These are phyloP conservation scores for Arctia plantaginis DNA, from an alignment of 2,888 invertebrate species.

Conservation along the genomic window DNA sequence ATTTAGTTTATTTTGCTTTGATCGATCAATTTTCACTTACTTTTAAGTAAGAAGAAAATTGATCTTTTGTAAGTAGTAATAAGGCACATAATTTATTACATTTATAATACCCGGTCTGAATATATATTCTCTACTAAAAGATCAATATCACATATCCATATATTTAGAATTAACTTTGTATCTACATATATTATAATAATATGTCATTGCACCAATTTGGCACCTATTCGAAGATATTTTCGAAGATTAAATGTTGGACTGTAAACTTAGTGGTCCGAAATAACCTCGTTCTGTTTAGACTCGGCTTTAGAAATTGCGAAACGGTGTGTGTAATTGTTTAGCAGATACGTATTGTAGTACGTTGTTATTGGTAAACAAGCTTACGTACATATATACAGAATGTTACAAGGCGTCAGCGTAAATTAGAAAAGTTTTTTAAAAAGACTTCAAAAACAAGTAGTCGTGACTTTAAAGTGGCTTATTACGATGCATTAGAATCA, in stretches of 20 bases:
- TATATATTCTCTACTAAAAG: too few species aligned
- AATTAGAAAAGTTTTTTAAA: not conserved
- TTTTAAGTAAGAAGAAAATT: too few species aligned
- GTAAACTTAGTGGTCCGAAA: constrained; percentile 34
- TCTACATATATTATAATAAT: constrained; percentile 14
- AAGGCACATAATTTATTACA: not conserved
- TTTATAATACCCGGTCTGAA: not conserved
- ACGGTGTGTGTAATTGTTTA: constrained; percentile 31
- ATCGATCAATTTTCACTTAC: too few species aligned
- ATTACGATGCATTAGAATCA: too few species aligned
- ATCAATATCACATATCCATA: not conserved
- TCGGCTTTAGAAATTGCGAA: constrained; percentile 32
- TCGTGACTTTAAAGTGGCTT: too few species aligned
- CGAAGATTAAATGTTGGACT: constrained; percentile 28
- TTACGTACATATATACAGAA: not conserved
- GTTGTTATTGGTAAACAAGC: not conserved
- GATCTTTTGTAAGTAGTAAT: not conserved
- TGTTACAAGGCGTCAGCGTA: too few species aligned
- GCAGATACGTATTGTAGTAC: not conserved
- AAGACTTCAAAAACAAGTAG: not conserved
- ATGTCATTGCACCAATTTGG: constrained; percentile 30
- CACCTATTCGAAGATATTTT: constrained; percentile 35
- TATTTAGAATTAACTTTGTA: not conserved
- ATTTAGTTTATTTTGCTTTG: too few species aligned
- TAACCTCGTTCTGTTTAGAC: constrained; percentile 14